These are phyloP conservation scores for Hyposmocoma kahamanoa DNA, from an alignment of 1,140 invertebrate species.

Conservation along the genomic window DNA sequence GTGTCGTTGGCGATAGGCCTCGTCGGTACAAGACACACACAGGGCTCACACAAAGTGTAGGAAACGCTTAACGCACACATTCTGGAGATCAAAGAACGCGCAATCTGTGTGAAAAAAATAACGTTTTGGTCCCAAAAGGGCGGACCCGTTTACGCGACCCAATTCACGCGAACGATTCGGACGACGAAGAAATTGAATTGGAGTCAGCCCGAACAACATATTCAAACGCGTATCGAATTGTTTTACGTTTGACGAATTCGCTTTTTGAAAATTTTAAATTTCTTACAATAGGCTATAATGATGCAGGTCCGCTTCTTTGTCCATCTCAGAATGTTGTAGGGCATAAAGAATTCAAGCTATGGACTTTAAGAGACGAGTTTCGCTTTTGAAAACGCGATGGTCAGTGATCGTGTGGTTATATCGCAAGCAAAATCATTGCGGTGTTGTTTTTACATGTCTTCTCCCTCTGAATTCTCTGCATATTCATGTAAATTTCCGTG, in stretches of 20 bases:
- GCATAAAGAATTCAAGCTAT: constrained; percentile 45
- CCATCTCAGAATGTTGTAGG: constrained; percentile 45
- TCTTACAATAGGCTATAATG: constrained; percentile 69
- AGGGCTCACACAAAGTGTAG: constrained; percentile 53
- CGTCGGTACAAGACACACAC: constrained; percentile 47
- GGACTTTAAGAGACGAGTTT: constrained; percentile 33
- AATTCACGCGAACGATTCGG: constrained; percentile 63
- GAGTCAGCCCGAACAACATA: constrained; percentile 64
- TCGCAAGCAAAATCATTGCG: constrained; percentile 42
- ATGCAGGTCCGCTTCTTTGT: constrained; percentile 63
- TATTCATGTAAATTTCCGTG: constrained; percentile 36
- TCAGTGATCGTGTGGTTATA: constrained; percentile 54
- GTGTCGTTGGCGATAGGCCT: constrained; percentile 44
- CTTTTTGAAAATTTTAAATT: constrained; percentile 67
- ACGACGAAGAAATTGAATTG: constrained; percentile 70
- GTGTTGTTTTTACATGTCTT: constrained; percentile 45
- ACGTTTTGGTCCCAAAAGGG: constrained; percentile 67
- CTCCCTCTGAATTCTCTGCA: constrained; percentile 48
- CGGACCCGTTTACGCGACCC: constrained; percentile 68
- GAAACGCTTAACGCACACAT: constrained; percentile 69
- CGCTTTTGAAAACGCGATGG: constrained; percentile 45
- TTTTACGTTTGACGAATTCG: constrained; percentile 72
- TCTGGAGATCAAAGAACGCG: constrained; percentile 68
- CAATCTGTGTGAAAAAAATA: constrained; percentile 71
- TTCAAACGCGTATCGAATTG: constrained; percentile 72